Base-by-base conservation (phyloP, 2,888 invertebrate genomes). In the Morpho deidamia region DNA sequence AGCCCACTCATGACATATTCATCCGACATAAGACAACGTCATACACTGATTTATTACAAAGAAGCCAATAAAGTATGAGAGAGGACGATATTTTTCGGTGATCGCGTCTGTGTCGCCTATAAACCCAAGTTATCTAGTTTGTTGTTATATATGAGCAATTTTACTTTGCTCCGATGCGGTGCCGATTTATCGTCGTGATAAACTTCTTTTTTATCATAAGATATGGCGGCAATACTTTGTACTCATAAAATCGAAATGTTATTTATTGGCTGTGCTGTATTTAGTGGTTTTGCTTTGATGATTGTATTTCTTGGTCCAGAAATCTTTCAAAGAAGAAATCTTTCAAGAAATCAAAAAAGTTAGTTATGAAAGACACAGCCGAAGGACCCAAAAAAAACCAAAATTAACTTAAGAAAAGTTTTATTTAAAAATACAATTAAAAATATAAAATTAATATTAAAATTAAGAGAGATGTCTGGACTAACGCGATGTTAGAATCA, bases 11-110 rank as follows among this genome's bases (percentile, higher is more conserved):
- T 23, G 2, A 23, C 5, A 23, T 23, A 23, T 23, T 23, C 23
- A 23, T 23, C 23, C 23, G 23, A 23, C 5, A 23, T 23, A 23
- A 23, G 23, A 23, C 14, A 14, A 14, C 23, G 23, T 48, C 41
- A 49, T 35, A 32, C 11, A 14, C 44, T 52, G 57, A 59, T 59
- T 59, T 59, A 59, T 57, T 44, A 53, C 49, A 43, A 54, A 59
- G 46, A 57, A 37, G 50, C 57, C 59, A 57, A 55, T 59, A 59
- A 59, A 52, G 46, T 52, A 57, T 57, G 52, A 55, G 57, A 41
- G n/a, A 44, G 46, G 44, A n/a, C 41, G 46, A 56, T 56, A 59
- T 59, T 59, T 59, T 37, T 41, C 42, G 42, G 42, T 44, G 50
- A 48, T 48, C 50, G 50, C 53, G 51, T 44, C 53, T 56, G 58